Conservation (phyloP, 2,797 vertebrate genomes). For the Lithobates sylvaticus region DNA sequence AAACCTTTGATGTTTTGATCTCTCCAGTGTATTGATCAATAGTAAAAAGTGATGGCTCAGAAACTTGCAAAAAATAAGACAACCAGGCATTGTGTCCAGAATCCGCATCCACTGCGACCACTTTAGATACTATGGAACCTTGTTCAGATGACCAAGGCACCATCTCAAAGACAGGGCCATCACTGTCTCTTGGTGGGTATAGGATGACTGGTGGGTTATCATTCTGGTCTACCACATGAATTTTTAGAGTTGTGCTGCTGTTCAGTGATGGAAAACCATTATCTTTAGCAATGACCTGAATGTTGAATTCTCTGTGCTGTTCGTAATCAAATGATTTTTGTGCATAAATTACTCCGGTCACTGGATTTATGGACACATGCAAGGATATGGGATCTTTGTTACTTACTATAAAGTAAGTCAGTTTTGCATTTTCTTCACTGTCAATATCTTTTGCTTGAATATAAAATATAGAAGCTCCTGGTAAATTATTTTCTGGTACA, state of each 20-base stretch:
- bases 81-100: slow-evolving; percentile 95
- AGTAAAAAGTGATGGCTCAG: slow-evolving; percentile 85
- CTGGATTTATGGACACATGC: slow-evolving; percentile 90
- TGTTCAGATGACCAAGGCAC: slow-evolving; percentile 82
- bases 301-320: slow-evolving; percentile 84
- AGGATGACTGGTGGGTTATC: slow-evolving; percentile 90
- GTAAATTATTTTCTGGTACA: slow-evolving; percentile 87
- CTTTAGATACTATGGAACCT: slow-evolving; percentile 89
- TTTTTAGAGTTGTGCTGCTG: slow-evolving; percentile 86
- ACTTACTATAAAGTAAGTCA: slow-evolving; percentile 86
- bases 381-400: slow-evolving; percentile 84
- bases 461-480: slow-evolving; percentile 82
- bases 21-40: slow-evolving; percentile 87
- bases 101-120: slow-evolving; percentile 91
- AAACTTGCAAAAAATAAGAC: slow-evolving; percentile 87
- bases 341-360: slow-evolving; percentile 89
- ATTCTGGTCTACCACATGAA: slow-evolving; percentile 92
- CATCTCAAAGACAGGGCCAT: slow-evolving; percentile 76
- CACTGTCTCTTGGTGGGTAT: slow-evolving; percentile 79
- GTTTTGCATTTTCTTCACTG: slow-evolving; percentile 83
- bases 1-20: slow-evolving; percentile 72
- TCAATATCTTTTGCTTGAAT: slow-evolving; percentile 89
- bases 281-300: slow-evolving; percentile 88
- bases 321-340: slow-evolving; percentile 93
- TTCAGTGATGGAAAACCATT: slow-evolving; percentile 80